A percentile compares a stretch with the other conserved stretches of the same genome.
Conservation (phyloP, 2,797 vertebrate species). For the Hypotaenidia okinawae region DNA sequence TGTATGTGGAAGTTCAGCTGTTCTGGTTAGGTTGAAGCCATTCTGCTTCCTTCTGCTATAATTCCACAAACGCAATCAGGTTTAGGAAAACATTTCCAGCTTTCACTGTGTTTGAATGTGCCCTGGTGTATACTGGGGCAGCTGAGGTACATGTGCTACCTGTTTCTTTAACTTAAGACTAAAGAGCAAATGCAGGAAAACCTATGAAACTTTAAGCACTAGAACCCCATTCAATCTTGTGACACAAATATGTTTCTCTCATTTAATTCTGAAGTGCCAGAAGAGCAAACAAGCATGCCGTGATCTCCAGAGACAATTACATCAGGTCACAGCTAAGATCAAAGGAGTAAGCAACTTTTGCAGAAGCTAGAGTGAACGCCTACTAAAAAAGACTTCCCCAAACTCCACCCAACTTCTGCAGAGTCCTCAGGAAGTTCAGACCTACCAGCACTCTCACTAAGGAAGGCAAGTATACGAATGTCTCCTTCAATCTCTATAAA, state of each 20-base stretch:
- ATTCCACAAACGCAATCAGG: not conserved
- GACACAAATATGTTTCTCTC: not conserved
- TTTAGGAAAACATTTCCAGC: not conserved
- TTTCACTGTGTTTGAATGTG: not conserved
- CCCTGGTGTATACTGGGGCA: not conserved
- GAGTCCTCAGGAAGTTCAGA: not conserved
- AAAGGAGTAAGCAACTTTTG: not conserved
- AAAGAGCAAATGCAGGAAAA: not conserved
- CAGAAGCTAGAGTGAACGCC: not conserved
- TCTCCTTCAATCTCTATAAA: not conserved
- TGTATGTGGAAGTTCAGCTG: not conserved
- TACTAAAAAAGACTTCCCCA: not conserved
- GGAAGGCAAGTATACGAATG: not conserved
- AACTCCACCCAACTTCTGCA: not conserved
- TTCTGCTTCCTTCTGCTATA: not conserved
- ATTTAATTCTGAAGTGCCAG: not conserved
- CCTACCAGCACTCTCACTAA: not conserved
- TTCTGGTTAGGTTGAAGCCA: not conserved
- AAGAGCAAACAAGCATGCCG: not conserved
- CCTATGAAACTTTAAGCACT: not conserved
- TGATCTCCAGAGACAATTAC: not conserved
- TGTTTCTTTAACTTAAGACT: not conserved
- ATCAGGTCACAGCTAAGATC: not conserved
- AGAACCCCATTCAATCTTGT: not conserved
- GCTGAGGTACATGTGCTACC: not conserved